Evolutionary conservation across 2,888 invertebrate genomes (phyloP).

Genomic region (Salticus scenicus): DNA sequence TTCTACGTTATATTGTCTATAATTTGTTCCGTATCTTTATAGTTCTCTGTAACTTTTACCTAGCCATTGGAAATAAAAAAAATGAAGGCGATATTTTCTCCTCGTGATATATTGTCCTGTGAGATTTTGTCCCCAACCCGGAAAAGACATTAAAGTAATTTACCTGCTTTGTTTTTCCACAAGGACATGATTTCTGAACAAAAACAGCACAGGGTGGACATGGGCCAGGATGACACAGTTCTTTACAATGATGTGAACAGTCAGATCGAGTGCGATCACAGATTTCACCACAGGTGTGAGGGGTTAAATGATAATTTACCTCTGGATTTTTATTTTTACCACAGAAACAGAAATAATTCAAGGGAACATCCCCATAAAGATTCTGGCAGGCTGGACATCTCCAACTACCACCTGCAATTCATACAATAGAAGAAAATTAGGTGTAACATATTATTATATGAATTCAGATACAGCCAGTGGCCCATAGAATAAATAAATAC

Average conservation of each 20-base stretch:
- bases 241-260: conserved; percentile 81
- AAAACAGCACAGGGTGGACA: conserved; percentile 81
- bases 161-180: conserved; percentile 82
- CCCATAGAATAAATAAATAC: too few species aligned
- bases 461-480: too few species aligned
- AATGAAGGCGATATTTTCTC: too few species aligned
- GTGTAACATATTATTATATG: neutral
- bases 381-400: conserved; percentile 97
- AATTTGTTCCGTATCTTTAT: too few species aligned
- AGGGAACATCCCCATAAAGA: conserved; percentile 83
- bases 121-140: too few species aligned
- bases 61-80: too few species aligned
- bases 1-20: too few species aligned
- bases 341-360: conserved; percentile 92
- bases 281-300: conserved; percentile 93
- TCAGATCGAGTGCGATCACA: conserved; percentile 81
- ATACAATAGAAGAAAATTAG: neutral
- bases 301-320: conserved; percentile 84
- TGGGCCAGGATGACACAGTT: conserved; percentile 95
- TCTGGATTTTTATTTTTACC: conserved; percentile 86
- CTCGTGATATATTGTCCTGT: too few species aligned
- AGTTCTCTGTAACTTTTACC: too few species aligned
- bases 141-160: too few species aligned
- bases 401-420: conserved; percentile 79
- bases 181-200: conserved; percentile 82